Base-by-base conservation (phyloP, 2,113 vertebrate genomes). In the Grammomys surdaster region DNA sequence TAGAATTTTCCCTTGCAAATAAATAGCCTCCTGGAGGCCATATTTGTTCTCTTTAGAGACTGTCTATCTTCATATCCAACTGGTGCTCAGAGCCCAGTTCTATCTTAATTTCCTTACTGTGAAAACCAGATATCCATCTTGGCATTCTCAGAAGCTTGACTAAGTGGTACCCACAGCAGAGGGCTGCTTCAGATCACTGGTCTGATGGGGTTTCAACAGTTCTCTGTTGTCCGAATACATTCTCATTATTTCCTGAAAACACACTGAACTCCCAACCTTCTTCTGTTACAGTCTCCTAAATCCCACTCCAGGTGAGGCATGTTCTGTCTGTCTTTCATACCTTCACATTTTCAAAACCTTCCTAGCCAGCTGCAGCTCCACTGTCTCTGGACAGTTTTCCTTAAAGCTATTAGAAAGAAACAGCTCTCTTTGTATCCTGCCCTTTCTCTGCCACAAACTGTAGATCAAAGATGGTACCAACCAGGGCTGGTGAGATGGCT, bases 1-100 rank as follows among this genome's bases (percentile, higher is more conserved):
- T 33, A 78, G 33, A 93, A 46, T 85, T 58, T 82, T 88, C 40
- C 91, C 46, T 87, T 84, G 51, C 70, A 88, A 96, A 97, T 95
- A 95, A 97, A 97, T 20, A 96, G 72, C n/a, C 82, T 96, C 67
- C 48, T 86, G 40, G 54, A 94, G 63, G 69, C 67, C 63, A 75
- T 51, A 16, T 65, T 91, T 78, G 77, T 43, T 90, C 40, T 80
- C 82, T n/a, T 82, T 56, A 82, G 69, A 94, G 88, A 0, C 73
- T 31, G 5, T 90, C 67, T 94, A 95, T 33, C 31, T 96, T 93
- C 67, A 46, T 22, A 58, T 88, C 40, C 80, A 88, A 2, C 51
- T 82, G 33, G 48, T 26, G 46, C 6, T 90, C 51, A 65, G 60
- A 69, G 22, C 36, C 70, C 22, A 2, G 40, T 48, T 63, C 51